Conservation (phyloP, 2,113 vertebrate species). For the Bufo gargarizans region DNA sequence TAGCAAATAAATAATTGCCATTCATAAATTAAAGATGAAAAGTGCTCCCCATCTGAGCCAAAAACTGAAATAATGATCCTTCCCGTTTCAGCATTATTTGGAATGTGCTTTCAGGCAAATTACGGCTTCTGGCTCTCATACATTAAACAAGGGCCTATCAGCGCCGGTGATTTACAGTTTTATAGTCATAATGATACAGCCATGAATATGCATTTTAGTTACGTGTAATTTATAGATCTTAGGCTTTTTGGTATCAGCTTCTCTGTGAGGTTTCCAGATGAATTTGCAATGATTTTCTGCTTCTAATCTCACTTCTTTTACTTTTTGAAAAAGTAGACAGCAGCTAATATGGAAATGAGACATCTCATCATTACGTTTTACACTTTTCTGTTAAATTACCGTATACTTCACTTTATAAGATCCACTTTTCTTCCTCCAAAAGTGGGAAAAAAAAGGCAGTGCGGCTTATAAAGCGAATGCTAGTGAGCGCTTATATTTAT, state of each 20-base stretch:
- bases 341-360: no score
- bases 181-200: slow-evolving; percentile 1
- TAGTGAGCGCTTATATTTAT: no score
- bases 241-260: neutral
- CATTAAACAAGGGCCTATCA: slow-evolving; percentile 18
- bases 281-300: neutral
- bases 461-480: no score
- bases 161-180: neutral
- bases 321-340: no score
- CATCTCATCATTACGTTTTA: no score
- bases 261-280: neutral
- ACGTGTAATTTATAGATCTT: neutral
- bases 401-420: no score
- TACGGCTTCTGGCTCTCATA: neutral
- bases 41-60: neutral
- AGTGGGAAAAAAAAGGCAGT: no score
- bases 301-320: neutral
- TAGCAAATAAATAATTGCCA: slow-evolving; percentile 40
- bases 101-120: neutral
- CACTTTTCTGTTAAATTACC: no score
- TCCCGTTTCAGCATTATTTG: neutral
- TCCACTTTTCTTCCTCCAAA: no score
- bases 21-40: slow-evolving; percentile 27
- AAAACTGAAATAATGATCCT: slow-evolving; percentile 4
- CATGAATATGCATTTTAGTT: slow-evolving; percentile 11